These are phyloP conservation scores for Darevskia mixta DNA, from an alignment of 2,797 vertebrate species.

Conservation along the genomic window DNA sequence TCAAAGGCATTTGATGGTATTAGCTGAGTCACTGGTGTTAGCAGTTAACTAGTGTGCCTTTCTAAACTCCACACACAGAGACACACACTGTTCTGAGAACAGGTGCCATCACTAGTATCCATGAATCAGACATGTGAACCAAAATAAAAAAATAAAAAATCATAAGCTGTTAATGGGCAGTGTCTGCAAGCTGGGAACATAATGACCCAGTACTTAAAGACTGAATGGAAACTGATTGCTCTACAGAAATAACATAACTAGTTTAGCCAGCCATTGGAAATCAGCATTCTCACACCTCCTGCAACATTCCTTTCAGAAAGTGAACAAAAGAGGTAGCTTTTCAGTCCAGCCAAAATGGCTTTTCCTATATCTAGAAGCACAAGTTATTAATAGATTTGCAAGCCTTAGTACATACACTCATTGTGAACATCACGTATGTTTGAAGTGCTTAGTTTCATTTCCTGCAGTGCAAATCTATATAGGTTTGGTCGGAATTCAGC, in stretches of 20 bases:
- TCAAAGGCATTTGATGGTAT: neutral
- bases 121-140: neutral
- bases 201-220: neutral
- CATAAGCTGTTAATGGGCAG: neutral
- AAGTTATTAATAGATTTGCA: neutral
- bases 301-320: neutral
- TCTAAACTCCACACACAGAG: neutral
- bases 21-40: neutral
- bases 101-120: neutral
- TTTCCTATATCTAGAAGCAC: slow-evolving; percentile 1
- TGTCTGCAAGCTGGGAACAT: neutral
- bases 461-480: neutral
- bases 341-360: neutral
- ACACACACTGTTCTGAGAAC: neutral
- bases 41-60: neutral
- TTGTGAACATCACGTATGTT: neutral
- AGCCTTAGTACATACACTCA: neutral
- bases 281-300: neutral
- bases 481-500: neutral
- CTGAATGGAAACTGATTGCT: neutral
- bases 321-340: slow-evolving; percentile 19
- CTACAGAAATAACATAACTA: neutral
- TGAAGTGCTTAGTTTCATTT: neutral
- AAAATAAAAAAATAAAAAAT: neutral
- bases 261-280: slow-evolving; percentile 12